A percentile compares a stretch with the other conserved stretches of the same genome.
Conservation (phyloP, 2,113 vertebrate genomes). For the Malurus cyaneus region DNA sequence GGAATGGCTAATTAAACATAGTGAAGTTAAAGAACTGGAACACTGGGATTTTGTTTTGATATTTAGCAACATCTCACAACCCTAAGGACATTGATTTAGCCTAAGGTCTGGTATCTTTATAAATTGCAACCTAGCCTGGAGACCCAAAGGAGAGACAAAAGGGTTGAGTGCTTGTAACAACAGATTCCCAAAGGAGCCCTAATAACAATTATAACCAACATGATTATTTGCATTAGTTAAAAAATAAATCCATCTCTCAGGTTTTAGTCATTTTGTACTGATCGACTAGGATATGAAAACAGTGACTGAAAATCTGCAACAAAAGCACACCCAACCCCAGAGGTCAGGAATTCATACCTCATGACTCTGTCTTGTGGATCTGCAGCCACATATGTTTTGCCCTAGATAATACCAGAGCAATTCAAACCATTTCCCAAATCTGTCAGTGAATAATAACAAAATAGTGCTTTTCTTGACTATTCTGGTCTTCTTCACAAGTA, state of each 20-base stretch:
- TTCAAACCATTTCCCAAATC: not conserved
- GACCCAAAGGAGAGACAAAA: constrained; percentile 60
- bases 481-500: not conserved
- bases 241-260: constrained; percentile 65
- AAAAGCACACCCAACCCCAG: not conserved
- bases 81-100: constrained; percentile 64
- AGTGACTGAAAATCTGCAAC: not conserved
- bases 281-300: not conserved
- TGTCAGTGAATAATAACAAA: not conserved
- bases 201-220: constrained; percentile 69
- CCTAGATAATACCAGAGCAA: not conserved
- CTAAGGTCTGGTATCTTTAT: constrained; percentile 61
- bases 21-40: constrained; percentile 63
- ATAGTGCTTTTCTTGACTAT: not conserved
- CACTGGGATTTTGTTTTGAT: constrained; percentile 61
- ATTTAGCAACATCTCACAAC: constrained; percentile 50
- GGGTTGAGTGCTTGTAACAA: constrained; percentile 58
- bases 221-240: constrained; percentile 66
- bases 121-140: constrained; percentile 48
- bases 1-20: constrained; percentile 71
- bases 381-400: not conserved
- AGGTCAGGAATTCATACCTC: not conserved
- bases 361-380: not conserved
- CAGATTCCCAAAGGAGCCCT: constrained; percentile 64
- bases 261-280: constrained; percentile 32